Evolutionary conservation across 2,113 vertebrate species (phyloP).

Genomic region (Leucoraja erinaceus): DNA sequence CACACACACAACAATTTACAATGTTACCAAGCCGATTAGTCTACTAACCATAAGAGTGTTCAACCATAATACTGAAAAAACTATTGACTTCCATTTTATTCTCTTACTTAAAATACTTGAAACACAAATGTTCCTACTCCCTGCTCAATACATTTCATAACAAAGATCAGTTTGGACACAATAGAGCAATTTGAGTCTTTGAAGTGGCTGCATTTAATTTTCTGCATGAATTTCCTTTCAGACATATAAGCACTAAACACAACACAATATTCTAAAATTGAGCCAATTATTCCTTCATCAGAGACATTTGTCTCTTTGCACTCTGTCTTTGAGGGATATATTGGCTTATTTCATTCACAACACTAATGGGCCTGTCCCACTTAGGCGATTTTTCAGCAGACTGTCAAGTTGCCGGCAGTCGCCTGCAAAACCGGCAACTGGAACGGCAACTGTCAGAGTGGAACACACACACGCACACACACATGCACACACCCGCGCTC

Average conservation of each 20-base stretch:
- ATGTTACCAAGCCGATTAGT: too few species aligned
- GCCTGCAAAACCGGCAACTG: too few species aligned
- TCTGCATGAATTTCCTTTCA: background rate
- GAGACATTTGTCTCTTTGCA: background rate
- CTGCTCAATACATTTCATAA: background rate
- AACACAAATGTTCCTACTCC: background rate
- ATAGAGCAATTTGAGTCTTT: background rate
- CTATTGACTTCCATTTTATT: background rate
- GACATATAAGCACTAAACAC: background rate
- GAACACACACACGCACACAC: too few species aligned
- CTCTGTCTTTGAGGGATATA: too few species aligned
- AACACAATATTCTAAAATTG: background rate
- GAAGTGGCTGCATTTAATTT: background rate
- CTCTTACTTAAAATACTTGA: background rate
- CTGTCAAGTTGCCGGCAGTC: too few species aligned
- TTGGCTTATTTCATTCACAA: background rate
- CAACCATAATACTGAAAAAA: background rate
- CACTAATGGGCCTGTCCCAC: too few species aligned
- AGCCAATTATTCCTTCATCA: background rate
- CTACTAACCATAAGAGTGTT: too few species aligned
- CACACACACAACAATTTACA: too few species aligned
- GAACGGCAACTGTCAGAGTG: too few species aligned
- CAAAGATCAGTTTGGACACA: background rate
- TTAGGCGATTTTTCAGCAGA: too few species aligned
- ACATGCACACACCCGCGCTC: too few species aligned